phyloP scores from a whole-genome alignment of 1,140 invertebrate genomes.

The Pseudomyrmex gracilis region DNA sequence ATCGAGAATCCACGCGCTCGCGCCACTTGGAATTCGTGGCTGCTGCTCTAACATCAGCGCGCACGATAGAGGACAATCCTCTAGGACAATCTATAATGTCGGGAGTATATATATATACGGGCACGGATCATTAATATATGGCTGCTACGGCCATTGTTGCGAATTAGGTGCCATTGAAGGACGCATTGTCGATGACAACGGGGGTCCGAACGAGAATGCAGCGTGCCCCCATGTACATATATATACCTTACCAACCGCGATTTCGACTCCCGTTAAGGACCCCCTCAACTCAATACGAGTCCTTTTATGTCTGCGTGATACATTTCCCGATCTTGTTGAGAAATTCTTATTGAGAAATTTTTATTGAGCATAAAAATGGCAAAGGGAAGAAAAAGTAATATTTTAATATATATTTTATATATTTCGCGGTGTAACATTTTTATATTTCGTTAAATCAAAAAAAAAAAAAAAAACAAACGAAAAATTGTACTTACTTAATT shows the following conservation, averaged over 20 bases:
- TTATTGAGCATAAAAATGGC: slow-evolving; percentile 4
- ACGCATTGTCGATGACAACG: slow-evolving; percentile 78
- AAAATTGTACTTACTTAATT: too few relatives aligned
- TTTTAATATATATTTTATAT: too few relatives aligned
- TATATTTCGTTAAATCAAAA: too few relatives aligned
- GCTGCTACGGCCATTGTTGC: slow-evolving; percentile 82
- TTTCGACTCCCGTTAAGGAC: slow-evolving; percentile 54
- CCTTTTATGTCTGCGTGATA: slow-evolving; percentile 36
- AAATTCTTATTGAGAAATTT: slow-evolving; percentile 27
- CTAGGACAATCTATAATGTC: slow-evolving; percentile 66
- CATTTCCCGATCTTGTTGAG: slow-evolving; percentile 3
- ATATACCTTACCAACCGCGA: slow-evolving; percentile 37
- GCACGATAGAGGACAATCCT: slow-evolving; percentile 14
- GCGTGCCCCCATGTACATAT: slow-evolving; percentile 15
- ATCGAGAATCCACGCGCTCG: too few relatives aligned
- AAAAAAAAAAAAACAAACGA: too few relatives aligned
- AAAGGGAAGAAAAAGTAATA: too few relatives aligned
- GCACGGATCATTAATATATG: slow-evolving; percentile 82
- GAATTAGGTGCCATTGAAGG: slow-evolving; percentile 83
- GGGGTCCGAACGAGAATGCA: slow-evolving; percentile 61
- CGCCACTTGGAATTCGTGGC: background rate
- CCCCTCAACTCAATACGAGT: slow-evolving; percentile 6
- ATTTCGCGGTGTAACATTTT: too few relatives aligned
- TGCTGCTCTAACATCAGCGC: slow-evolving; percentile 31
- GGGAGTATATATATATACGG: slow-evolving; percentile 72